Conservation (phyloP, 2,113 vertebrate species). For the Psettodes erumei region DNA sequence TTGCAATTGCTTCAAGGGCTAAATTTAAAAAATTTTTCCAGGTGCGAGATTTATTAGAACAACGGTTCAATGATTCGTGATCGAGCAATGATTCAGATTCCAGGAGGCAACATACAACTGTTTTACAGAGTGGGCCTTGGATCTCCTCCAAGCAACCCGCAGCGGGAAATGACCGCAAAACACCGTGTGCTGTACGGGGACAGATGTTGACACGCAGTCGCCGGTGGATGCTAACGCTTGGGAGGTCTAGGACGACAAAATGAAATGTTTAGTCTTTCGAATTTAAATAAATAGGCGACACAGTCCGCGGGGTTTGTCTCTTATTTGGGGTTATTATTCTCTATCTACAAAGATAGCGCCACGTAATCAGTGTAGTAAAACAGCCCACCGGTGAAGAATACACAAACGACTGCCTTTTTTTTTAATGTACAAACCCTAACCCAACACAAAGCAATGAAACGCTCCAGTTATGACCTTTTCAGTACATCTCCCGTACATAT, state of each 20-base stretch:
- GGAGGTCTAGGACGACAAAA: slow-evolving; percentile 12
- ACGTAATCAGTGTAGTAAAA: slow-evolving; percentile 20
- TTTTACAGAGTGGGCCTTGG: slow-evolving; percentile 15
- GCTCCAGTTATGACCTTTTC: slow-evolving; percentile 70
- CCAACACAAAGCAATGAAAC: slow-evolving; percentile 34
- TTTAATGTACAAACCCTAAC: slow-evolving; percentile 21
- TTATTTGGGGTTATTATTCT: slow-evolving; percentile 5
- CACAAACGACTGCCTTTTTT: slow-evolving; percentile 54
- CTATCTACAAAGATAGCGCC: slow-evolving; percentile 6
- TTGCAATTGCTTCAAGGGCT: background rate
- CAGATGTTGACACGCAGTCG: slow-evolving; percentile 16
- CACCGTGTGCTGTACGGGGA: slow-evolving; percentile 12
- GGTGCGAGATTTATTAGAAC: slow-evolving; percentile 1
- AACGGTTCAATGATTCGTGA: too few species aligned
- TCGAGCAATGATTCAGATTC: slow-evolving; percentile 20
- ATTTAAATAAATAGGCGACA: background rate
- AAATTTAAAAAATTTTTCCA: background rate
- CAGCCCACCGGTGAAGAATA: slow-evolving; percentile 27
- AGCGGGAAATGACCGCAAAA: slow-evolving; percentile 40
- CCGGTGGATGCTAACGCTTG: background rate
- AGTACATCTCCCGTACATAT: slow-evolving; percentile 72
- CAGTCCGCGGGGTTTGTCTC: background rate
- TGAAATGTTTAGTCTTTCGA: too few species aligned
- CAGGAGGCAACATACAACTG: background rate
- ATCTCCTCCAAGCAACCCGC: slow-evolving; percentile 31